Evolutionary conservation across 2,888 invertebrate species (phyloP).

Genomic region (Cephalotes varians): DNA sequence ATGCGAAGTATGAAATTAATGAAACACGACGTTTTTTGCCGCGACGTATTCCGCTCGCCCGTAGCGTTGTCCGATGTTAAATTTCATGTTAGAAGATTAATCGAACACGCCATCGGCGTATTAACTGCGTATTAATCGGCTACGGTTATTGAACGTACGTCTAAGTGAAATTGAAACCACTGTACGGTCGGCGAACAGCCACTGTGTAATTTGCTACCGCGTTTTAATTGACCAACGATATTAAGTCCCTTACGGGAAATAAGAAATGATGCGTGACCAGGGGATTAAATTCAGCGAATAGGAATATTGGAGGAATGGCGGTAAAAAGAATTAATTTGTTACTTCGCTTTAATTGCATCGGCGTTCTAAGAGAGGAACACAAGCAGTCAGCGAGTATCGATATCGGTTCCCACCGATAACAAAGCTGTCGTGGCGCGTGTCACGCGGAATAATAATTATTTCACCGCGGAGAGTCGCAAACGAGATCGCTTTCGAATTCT

Average conservation of each 20-base stretch:
- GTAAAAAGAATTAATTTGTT: conserved; percentile 44
- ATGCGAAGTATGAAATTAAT: conserved; percentile 28
- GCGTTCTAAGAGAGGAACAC: neutral
- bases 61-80: neutral
- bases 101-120: conserved; percentile 24
- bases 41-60: neutral
- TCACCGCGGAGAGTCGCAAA: neutral
- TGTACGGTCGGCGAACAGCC: conserved; percentile 9
- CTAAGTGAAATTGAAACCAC: conserved; percentile 44
- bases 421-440: conserved; percentile 54
- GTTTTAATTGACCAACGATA: conserved; percentile 48
- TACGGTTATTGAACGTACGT: conserved; percentile 36
- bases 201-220: conserved; percentile 50
- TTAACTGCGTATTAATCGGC: conserved; percentile 42
- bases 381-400: neutral
- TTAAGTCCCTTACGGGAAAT: conserved; percentile 6
- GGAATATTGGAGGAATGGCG: neutral
- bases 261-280: conserved; percentile 31
- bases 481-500: conserved; percentile 62
- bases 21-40: conserved; percentile 28
- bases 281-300: conserved; percentile 32
- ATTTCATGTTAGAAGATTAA: conserved; percentile 35
- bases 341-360: conserved; percentile 24
- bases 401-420: conserved; percentile 18
- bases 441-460: conserved; percentile 47